These are phyloP conservation scores for Crotalus horridus DNA, from an alignment of 2,113 vertebrate genomes.

Conservation along the genomic window DNA sequence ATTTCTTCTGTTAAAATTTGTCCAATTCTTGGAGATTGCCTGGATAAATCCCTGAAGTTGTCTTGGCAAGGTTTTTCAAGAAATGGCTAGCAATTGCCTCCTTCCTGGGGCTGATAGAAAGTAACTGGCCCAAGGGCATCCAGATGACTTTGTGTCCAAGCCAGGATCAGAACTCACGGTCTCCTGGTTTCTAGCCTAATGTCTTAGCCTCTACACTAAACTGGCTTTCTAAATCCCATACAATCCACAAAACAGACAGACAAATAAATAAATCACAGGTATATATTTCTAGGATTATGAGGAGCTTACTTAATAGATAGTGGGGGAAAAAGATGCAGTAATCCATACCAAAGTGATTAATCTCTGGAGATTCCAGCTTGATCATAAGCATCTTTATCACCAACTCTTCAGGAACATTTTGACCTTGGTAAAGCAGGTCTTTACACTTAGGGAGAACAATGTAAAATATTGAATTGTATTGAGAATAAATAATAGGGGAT, in stretches of 20 bases:
- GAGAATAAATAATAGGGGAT: not conserved
- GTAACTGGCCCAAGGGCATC: not conserved
- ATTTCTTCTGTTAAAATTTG: not conserved
- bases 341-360: constrained; percentile 84
- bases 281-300: not conserved
- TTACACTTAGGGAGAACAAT: constrained; percentile 68
- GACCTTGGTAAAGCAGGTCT: constrained; percentile 74
- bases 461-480: constrained; percentile 18
- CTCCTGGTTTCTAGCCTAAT: not conserved
- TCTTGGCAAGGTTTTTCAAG: not conserved
- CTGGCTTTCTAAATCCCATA: not conserved
- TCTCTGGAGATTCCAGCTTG: constrained; percentile 79
- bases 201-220: not conserved
- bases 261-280: not conserved
- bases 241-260: not conserved
- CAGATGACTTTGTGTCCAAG: not conserved
- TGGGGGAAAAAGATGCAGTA: constrained; percentile 17
- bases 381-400: constrained; percentile 79
- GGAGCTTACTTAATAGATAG: constrained; percentile 12
- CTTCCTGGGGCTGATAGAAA: not conserved
- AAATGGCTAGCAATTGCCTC: not conserved
- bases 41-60: not conserved
- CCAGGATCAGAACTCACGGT: not conserved
- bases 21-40: not conserved
- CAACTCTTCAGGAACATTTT: constrained; percentile 78